Evolutionary conservation across 2,113 vertebrate species (phyloP).

Genomic region (Chiloscyllium plagiosum): DNA sequence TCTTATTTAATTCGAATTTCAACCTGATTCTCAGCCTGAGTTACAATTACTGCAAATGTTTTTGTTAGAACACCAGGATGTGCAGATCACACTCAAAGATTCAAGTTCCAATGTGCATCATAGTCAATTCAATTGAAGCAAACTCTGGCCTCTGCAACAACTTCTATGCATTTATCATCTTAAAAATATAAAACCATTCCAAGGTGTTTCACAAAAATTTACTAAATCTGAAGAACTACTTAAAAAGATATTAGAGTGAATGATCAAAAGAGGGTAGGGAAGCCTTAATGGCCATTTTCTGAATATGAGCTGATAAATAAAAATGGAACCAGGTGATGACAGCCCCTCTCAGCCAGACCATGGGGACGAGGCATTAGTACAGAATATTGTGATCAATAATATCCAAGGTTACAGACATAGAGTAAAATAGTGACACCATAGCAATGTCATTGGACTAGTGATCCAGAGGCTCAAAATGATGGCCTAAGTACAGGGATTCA

Average conservation of each 20-base stretch:
- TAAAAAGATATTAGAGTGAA: neutral
- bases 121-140: neutral
- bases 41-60: neutral
- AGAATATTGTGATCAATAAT: too few species aligned
- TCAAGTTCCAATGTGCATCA: neutral
- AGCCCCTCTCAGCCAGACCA: too few species aligned
- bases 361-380: too few species aligned
- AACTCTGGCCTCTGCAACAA: neutral
- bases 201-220: neutral
- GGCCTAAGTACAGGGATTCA: too few species aligned
- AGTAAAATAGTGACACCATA: too few species aligned
- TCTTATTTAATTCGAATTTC: neutral
- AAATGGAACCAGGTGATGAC: too few species aligned
- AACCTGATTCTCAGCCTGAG: neutral
- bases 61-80: neutral
- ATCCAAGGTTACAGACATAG: too few species aligned
- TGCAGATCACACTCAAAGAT: neutral
- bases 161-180: neutral
- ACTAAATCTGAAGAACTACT: neutral
- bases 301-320: too few species aligned
- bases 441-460: too few species aligned
- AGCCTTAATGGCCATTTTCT: too few species aligned
- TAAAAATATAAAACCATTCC: too few species aligned
- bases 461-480: too few species aligned
- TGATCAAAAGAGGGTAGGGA: neutral